A percentile compares a stretch with the other conserved stretches of the same genome.
phyloP scores from a whole-genome alignment of 2,888 invertebrate species.

The Apotomis betuletana region DNA sequence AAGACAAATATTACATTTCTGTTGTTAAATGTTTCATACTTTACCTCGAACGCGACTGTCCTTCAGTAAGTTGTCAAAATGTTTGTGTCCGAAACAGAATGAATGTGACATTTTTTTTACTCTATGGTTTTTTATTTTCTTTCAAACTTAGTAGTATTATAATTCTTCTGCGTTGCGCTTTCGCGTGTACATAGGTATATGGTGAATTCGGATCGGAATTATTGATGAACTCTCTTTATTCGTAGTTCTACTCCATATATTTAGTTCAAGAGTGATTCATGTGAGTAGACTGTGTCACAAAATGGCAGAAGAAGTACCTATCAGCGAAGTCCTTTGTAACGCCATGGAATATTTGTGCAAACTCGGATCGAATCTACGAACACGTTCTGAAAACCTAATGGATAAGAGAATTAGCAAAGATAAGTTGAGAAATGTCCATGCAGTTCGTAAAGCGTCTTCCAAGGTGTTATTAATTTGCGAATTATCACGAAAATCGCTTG shows the following conservation, averaged over 20 bases:
- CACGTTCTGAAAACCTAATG: slow-evolving; percentile 69
- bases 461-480: slow-evolving; percentile 77
- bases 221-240: slow-evolving; percentile 30
- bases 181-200: slow-evolving; percentile 11
- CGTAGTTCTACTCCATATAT: slow-evolving; percentile 13
- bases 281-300: slow-evolving; percentile 44
- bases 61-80: slow-evolving; percentile 30
- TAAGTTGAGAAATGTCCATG: slow-evolving; percentile 69
- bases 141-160: slow-evolving; percentile 48
- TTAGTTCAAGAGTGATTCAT: slow-evolving; percentile 29
- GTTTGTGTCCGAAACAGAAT: slow-evolving; percentile 32
- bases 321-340: slow-evolving; percentile 70
- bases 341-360: slow-evolving; percentile 78
- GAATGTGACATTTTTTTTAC: slow-evolving; percentile 53
- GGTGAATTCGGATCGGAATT: slow-evolving; percentile 35
- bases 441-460: slow-evolving; percentile 71
- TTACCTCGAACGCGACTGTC: background rate
- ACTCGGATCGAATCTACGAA: slow-evolving; percentile 71
- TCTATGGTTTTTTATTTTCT: slow-evolving; percentile 71
- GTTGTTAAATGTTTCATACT: background rate
- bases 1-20: background rate
- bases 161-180: slow-evolving; percentile 44
- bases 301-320: slow-evolving; percentile 74
- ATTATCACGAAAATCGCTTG: slow-evolving; percentile 75
- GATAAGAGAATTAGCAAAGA: slow-evolving; percentile 68